Percentiles rank a stretch among this genome's conserved stretches.
Evolutionary conservation across 1,140 invertebrate genomes (phyloP).

Genomic region (Zaprionus taronus): DNA sequence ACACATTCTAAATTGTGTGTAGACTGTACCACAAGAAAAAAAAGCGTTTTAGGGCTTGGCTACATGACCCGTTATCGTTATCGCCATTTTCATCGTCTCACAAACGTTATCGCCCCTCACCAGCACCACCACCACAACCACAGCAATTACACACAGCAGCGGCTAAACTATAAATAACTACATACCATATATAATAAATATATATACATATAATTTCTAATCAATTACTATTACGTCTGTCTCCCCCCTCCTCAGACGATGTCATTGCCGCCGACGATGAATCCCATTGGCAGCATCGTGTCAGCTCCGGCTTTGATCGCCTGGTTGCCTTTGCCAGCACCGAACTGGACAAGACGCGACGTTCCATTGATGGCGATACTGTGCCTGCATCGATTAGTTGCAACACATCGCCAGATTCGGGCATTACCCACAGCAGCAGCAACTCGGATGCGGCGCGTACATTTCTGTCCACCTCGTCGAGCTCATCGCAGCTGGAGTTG

Average conservation of each 20-base stretch:
- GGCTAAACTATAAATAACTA: slow-evolving; percentile 9
- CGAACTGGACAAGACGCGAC: slow-evolving; percentile 90
- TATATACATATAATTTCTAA: slow-evolving; percentile 2
- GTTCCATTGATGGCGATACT: slow-evolving; percentile 89
- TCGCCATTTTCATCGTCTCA: slow-evolving; percentile 17
- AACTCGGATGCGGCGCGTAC: slow-evolving; percentile 86
- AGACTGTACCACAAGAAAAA: slow-evolving; percentile 40
- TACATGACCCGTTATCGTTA: slow-evolving; percentile 36
- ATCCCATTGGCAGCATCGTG: slow-evolving; percentile 92
- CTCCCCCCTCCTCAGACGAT: slow-evolving; percentile 63
- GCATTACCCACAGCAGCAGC: slow-evolving; percentile 87
- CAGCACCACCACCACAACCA: slow-evolving; percentile 12
- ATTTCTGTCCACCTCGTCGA: slow-evolving; percentile 85
- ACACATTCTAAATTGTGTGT: slow-evolving; percentile 36
- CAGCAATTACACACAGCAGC: slow-evolving; percentile 15
- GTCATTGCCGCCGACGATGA: slow-evolving; percentile 86
- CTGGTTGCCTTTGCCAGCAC: slow-evolving; percentile 94
- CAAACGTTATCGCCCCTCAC: slow-evolving; percentile 31
- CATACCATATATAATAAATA: background rate
- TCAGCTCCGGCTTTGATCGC: slow-evolving; percentile 92
- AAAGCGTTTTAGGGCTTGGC: slow-evolving; percentile 26
- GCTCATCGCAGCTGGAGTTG: slow-evolving; percentile 78
- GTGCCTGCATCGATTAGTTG: slow-evolving; percentile 85
- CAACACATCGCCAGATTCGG: slow-evolving; percentile 90
- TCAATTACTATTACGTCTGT: background rate